phyloP scores from a whole-genome alignment of 2,113 vertebrate genomes.

The Sinosuthora webbiana region DNA sequence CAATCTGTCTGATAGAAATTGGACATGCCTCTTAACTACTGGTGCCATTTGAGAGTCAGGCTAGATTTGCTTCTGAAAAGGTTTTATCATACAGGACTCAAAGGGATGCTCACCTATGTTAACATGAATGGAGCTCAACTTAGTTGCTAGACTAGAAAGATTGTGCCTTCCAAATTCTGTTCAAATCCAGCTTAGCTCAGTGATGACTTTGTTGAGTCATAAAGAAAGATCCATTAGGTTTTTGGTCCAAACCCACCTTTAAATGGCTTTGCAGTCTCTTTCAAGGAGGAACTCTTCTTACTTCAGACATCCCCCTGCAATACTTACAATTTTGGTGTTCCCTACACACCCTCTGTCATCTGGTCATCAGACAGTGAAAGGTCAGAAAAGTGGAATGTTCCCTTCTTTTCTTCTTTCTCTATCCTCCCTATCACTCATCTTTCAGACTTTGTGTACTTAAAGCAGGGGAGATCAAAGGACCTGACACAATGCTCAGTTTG shows the following conservation, averaged over 20 bases:
- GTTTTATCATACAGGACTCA: neutral
- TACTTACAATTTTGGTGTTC: neutral
- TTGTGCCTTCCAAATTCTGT: neutral
- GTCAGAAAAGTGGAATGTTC: neutral
- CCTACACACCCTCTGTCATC: neutral
- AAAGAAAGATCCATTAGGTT: neutral
- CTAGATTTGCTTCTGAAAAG: neutral
- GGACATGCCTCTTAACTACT: neutral
- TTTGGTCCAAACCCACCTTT: neutral
- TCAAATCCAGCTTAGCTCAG: neutral
- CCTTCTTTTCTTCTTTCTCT: neutral
- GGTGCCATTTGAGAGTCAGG: neutral
- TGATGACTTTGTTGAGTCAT: neutral
- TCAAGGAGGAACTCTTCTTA: neutral
- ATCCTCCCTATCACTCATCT: neutral
- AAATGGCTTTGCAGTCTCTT: neutral
- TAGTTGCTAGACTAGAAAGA: neutral
- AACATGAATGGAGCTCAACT: neutral
- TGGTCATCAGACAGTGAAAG: neutral
- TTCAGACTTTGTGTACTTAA: slow-evolving; percentile 29
- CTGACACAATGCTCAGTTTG: slow-evolving; percentile 6
- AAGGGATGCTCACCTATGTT: neutral
- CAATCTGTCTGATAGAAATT: neutral
- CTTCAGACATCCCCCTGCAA: neutral
- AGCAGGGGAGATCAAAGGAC: slow-evolving; percentile 31